phyloP scores from a whole-genome alignment of 2,888 invertebrate genomes.

The Clusia tigrina region DNA sequence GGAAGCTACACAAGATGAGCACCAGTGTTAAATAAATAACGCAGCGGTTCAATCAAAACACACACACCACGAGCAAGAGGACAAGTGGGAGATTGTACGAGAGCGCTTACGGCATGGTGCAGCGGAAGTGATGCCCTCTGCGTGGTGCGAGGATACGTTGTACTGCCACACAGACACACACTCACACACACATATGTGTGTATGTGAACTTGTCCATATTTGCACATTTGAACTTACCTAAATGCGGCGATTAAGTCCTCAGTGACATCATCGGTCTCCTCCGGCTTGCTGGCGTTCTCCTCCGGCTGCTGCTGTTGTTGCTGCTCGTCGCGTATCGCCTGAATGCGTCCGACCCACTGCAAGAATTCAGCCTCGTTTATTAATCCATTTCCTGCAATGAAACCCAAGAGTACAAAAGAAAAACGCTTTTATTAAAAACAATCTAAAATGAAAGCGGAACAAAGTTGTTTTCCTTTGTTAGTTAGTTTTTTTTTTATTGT shows the following conservation, averaged over 20 bases:
- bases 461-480: neutral
- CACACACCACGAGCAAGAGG: no score
- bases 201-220: no score
- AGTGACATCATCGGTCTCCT: conserved; percentile 72
- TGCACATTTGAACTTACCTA: conserved; percentile 66
- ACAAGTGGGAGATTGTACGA: no score
- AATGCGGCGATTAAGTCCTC: conserved; percentile 88
- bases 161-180: neutral
- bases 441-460: no score
- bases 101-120: no score
- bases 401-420: conserved; percentile 12
- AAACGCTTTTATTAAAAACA: neutral
- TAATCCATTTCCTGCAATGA: conserved; percentile 72
- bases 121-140: no score
- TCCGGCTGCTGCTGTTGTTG: conserved; percentile 59
- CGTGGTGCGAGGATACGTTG: neutral
- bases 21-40: no score
- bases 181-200: neutral
- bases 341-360: conserved; percentile 79
- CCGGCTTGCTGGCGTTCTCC: conserved; percentile 63
- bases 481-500: no score
- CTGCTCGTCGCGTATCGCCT: conserved; percentile 71
- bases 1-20: no score
- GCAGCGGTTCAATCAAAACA: no score
- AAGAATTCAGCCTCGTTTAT: conserved; percentile 82